Conservation (phyloP, 2,113 vertebrate species). For the Cromileptes altivelis region DNA sequence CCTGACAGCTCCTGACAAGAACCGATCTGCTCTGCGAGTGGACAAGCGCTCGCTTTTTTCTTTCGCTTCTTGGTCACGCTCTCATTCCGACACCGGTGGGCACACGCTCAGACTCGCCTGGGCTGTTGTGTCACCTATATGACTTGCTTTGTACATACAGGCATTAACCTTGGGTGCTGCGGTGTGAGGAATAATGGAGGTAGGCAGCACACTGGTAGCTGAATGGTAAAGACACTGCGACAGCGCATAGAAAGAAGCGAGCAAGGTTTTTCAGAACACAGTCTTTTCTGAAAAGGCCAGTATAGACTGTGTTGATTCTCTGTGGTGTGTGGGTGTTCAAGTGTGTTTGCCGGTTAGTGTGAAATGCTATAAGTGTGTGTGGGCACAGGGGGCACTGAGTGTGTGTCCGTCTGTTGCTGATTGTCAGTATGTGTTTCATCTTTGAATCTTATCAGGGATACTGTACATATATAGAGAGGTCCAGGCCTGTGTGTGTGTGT, state of each 20-base stretch:
- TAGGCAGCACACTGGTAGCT: slow-evolving; percentile 10
- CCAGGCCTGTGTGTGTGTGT: slow-evolving; percentile 13
- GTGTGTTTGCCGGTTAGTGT: slow-evolving; percentile 70
- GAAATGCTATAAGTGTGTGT: slow-evolving; percentile 71
- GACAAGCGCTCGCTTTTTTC: slow-evolving; percentile 6
- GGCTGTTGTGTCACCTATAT: slow-evolving; percentile 16
- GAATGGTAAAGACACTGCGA: slow-evolving; percentile 41
- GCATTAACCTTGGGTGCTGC: slow-evolving; percentile 61
- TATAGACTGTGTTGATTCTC: slow-evolving; percentile 47
- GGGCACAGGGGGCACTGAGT: slow-evolving; percentile 51
- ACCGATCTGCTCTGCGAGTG: slow-evolving; percentile 4
- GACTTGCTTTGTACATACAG: slow-evolving; percentile 27
- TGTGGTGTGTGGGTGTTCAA: slow-evolving; percentile 60
- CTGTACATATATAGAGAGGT: slow-evolving; percentile 25
- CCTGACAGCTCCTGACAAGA: slow-evolving; percentile 56
- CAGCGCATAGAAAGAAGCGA: slow-evolving; percentile 4
- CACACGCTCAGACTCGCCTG: slow-evolving; percentile 3
- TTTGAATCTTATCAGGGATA: slow-evolving; percentile 24
- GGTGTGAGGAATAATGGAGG: slow-evolving; percentile 43
- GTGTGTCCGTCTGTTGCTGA: slow-evolving; percentile 54
- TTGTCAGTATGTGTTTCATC: slow-evolving; percentile 51
- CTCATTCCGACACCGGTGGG: not conserved
- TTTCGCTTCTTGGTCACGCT: slow-evolving; percentile 29
- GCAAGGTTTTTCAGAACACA: slow-evolving; percentile 16
- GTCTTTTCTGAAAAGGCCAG: slow-evolving; percentile 38